Evolutionary conservation across 2,113 vertebrate species (phyloP), one percentile per base, ranked within the genome.

Genomic region (Notarius quadriscutis): DNA sequence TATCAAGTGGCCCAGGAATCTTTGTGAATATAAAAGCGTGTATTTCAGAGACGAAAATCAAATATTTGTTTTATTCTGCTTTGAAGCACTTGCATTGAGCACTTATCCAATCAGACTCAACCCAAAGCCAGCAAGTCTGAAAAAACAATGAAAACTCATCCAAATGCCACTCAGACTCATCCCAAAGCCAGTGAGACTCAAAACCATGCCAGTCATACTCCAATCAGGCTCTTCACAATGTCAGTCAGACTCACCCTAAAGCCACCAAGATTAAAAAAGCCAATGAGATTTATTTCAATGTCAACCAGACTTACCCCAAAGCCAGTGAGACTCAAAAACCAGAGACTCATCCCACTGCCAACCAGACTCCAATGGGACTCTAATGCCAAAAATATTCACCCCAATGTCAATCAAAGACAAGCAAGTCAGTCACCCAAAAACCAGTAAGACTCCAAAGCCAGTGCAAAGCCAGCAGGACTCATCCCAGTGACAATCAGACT

Each of bases 1-100:
- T 20, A 78, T 81, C 55, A 87, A 89, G 57, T 60, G 71, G 62
- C 20, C n/a, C 17, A 27, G 18, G 11, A 81, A 50, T 53, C 9
- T 30, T 62, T 62, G 67, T 57, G n/a, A 9, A 12, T 20, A 55
- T 25, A 11, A 81, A 5, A 41, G 17, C 18, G 57, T 30, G 14
- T 57, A 18, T 18, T 79, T 17, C 1, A 57, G 30, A 57, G 7
- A 12, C n/a, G 20, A 0, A 11, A 25, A 51, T 77, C 48, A 77
- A 77, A 77, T 55, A 27, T 55, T 15, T 75, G 72, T 25, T 78
- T 55, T 55, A 78, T 78, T 78, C 75, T 53, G 11, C 9, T 51
- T 4, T 75, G 5, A 51, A 75, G 9, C 41, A 51, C 48, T 50
- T 75, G 20, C 20, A 20, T 17, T 74, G 15, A 41, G 34, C 30